Percentiles rank a stretch among this genome's conserved stretches.
phyloP scores from a whole-genome alignment of 2,888 invertebrate genomes.

The Caenorhabditis sp. region DNA sequence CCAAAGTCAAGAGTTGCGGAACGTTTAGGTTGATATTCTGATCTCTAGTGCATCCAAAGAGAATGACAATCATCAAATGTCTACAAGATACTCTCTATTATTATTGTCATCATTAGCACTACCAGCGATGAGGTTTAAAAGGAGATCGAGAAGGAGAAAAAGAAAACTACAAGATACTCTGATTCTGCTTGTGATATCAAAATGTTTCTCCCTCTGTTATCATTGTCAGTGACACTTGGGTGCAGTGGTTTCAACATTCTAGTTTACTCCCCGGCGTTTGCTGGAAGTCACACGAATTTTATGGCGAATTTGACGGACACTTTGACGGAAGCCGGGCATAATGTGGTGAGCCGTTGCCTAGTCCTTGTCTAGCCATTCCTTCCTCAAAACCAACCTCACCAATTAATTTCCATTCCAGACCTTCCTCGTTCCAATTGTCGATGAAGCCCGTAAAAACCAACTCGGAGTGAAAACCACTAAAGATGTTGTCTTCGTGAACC shows the following conservation, averaged over 20 bases:
- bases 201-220: no score
- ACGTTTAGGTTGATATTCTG: background rate
- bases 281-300: constrained; percentile 63
- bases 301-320: constrained; percentile 60
- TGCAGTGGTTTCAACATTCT: constrained; percentile 17
- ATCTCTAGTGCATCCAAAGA: background rate
- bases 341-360: constrained; percentile 61
- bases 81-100: background rate
- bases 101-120: background rate
- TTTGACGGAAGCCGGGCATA: constrained; percentile 47
- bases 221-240: no score
- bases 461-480: constrained; percentile 21
- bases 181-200: no score
- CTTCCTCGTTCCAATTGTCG: constrained; percentile 9
- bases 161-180: background rate
- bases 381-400: no score
- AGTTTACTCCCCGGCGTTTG: constrained; percentile 51
- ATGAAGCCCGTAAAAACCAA: constrained; percentile 12
- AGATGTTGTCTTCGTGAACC: constrained; percentile 28
- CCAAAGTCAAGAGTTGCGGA: no score
- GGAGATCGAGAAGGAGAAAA: no score
- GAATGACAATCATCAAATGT: background rate
- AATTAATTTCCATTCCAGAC: no score
- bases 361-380: no score
- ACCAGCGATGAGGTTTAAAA: no score